Percentiles rank a stretch among this genome's conserved stretches.
Conservation (phyloP, 1,140 invertebrate species). For the Megathymus violae region DNA sequence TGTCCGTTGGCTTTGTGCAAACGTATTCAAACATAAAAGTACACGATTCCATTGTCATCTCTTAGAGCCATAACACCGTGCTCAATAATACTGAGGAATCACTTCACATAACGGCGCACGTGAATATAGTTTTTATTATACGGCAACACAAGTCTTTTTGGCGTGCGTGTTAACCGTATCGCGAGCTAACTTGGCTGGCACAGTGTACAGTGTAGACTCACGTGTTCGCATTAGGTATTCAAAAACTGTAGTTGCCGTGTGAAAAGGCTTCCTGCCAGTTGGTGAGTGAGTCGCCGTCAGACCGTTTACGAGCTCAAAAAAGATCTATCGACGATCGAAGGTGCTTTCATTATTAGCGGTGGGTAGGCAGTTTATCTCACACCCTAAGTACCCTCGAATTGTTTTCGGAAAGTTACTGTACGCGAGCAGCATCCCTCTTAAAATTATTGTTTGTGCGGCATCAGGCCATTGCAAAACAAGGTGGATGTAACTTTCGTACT, state of each 20-base stretch:
- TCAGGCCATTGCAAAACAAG: too few relatives aligned
- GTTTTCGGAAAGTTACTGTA: neutral
- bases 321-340: conserved; percentile 13
- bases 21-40: neutral
- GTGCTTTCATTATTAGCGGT: conserved; percentile 9
- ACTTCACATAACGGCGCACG: neutral
- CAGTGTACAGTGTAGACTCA: neutral
- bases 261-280: conserved; percentile 19
- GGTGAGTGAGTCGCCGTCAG: neutral
- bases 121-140: neutral
- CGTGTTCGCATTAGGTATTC: conserved; percentile 20
- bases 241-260: conserved; percentile 5
- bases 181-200: neutral
- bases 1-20: neutral
- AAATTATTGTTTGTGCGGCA: neutral
- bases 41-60: conserved; percentile 6
- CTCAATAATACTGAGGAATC: neutral
- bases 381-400: neutral
- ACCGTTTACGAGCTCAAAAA: conserved; percentile 14
- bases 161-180: neutral
- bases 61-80: neutral
- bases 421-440: neutral
- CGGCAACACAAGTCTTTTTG: neutral
- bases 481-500: too few relatives aligned
- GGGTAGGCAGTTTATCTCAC: neutral